phyloP scores from a whole-genome alignment of 2,113 vertebrate genomes.

The Numenius arquata region DNA sequence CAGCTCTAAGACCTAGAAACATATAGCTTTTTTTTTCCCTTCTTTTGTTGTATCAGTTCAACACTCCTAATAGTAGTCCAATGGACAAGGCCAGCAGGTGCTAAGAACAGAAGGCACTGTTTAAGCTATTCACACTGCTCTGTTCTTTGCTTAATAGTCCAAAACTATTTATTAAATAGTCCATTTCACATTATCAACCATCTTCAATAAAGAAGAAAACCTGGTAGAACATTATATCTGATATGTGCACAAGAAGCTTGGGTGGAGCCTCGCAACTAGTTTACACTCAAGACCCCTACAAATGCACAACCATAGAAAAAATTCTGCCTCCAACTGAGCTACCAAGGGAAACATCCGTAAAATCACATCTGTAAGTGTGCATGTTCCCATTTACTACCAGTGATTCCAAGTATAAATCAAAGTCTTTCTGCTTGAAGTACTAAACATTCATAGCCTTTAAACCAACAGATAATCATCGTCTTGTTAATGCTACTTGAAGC shows the following conservation, averaged over 20 bases:
- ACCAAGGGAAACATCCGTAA: background rate
- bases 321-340: background rate
- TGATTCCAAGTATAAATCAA: slow-evolving; percentile 6
- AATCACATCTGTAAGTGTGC: background rate
- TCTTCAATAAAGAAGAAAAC: background rate
- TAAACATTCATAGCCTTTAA: slow-evolving; percentile 26
- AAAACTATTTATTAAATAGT: too few species aligned
- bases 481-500: background rate
- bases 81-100: background rate
- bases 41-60: background rate
- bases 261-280: background rate
- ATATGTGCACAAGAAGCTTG: background rate
- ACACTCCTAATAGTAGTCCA: background rate
- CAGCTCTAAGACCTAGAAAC: background rate
- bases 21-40: fast-evolving
- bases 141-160: background rate
- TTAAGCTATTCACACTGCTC: background rate
- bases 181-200: background rate
- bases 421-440: background rate
- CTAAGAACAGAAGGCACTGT: background rate
- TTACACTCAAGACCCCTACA: background rate
- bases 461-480: background rate
- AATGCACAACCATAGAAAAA: background rate
- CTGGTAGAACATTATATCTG: background rate
- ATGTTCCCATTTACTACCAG: background rate